Base-by-base conservation (phyloP, 2,888 invertebrate genomes). In the Apodemia zela region DNA sequence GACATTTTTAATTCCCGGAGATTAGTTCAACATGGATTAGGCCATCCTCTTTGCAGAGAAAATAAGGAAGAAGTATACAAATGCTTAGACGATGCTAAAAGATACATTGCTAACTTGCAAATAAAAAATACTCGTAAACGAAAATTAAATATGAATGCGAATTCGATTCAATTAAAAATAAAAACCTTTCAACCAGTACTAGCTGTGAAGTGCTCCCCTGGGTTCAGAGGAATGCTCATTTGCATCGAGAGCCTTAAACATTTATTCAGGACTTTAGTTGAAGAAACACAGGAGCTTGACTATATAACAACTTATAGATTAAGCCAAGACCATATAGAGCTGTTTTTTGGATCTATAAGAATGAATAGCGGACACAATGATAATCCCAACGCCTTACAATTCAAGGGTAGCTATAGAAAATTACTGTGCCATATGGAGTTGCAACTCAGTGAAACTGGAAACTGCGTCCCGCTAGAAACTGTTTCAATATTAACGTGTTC, bases 351-450 rank as follows among this genome's bases (percentile, higher is more conserved):
- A 0, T 13, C 33, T 8, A 65, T 71, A 25, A 58, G 70, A 6
- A 67, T 60, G 54, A 65, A 73, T 64, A 69, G 69, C 11, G 69
- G 73, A 3, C 60, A 67, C 47, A 71, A 71, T 63, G 65, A 71
- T 66, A 72, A 70, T 47, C 69, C 71, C 4, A 69, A 67, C 60
- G 67, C 63, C 63, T 67, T 11, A 54, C 71, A 61, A 33, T 68
- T 66, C 21, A 68, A 69, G 63, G 66, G 66, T 13, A 60, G 51
- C 38, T 67, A 68, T 59, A 62, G 57, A 63, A 71, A 69, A 67
- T 21, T 66, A 17, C 35, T 70, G 38, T 60, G 60, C n/a, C 63
- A 68, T 47, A 45, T 70, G 58, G 69, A 69, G 57, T 21, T 71
- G 17, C 54, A 67, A 65, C 47, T 61, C n/a, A 35, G 15, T 45